Conservation (phyloP, 2,797 vertebrate species). For the Limnodromus scolopaceus region DNA sequence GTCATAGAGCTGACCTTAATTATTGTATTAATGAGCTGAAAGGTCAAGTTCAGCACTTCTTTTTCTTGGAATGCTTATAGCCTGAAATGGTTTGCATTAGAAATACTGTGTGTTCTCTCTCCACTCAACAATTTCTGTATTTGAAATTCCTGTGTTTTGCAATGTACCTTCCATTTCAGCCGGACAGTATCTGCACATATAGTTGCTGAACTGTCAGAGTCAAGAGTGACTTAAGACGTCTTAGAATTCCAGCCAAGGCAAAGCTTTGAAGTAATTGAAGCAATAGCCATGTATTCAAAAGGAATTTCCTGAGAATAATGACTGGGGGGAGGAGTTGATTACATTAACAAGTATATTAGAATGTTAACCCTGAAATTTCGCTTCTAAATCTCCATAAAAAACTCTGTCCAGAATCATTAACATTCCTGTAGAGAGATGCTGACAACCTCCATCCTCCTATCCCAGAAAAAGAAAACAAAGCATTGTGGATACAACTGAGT, state of each 20-base stretch:
- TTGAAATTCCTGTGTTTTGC: not conserved
- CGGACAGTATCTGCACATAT: not conserved
- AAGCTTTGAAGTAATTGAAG: conserved; percentile 27
- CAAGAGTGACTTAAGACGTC: not conserved
- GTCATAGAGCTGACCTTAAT: not conserved
- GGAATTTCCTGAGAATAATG: conserved; percentile 62
- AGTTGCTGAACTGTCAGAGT: not conserved
- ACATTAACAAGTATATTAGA: conserved; percentile 19
- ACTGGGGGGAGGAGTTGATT: conserved; percentile 5
- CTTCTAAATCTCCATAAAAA: conserved; percentile 56
- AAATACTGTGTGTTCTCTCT: not conserved
- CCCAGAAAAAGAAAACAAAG: not conserved
- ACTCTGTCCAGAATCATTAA: conserved; percentile 36
- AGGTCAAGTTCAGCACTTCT: not conserved
- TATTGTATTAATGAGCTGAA: not conserved
- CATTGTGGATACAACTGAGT: not conserved
- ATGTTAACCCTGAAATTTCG: conserved; percentile 34
- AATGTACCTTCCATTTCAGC: not conserved
- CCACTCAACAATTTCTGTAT: not conserved
- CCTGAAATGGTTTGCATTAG: not conserved
- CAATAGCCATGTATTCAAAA: not conserved
- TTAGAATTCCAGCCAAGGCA: conserved; percentile 1
- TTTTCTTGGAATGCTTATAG: not conserved
- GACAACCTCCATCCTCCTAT: not conserved
- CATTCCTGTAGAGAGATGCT: conserved; percentile 9